Evolutionary conservation across 2,888 invertebrate genomes (phyloP), one percentile per base, ranked within the genome.

Genomic region (Acrobeloides nanus): DNA sequence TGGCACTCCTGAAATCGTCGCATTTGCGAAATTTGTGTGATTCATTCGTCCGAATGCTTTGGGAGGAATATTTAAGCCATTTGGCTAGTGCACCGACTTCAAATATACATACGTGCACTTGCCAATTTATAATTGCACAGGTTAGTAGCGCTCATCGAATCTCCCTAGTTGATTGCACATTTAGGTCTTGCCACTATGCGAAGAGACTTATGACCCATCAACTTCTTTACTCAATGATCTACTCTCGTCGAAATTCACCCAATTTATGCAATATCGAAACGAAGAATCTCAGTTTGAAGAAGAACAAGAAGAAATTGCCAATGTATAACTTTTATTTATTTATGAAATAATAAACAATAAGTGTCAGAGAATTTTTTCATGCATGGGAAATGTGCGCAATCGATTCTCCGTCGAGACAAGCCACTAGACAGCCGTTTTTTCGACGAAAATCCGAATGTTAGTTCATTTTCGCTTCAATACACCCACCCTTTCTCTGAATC

Each of bases 101-200:
- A 20, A 53, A 60, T 29, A 61, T 67, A 17, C 71, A 71, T 50
- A 55, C 61, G 3, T 52, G 64, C 12, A 67, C 70, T 21, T 48
- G 57, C 29, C 49, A 53, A 23, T 62, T 63, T 40, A 43, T 62
- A 32, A 42, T 61, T 17, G 51, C 55, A 3, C 54, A 68, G 54
- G 66, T 62, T 12, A 29, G 46, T 46, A 31, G 32, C 17, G 15
- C 17, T 31, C 15, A 31, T 15, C 15, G 17, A 17, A 31, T 31
- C 17, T 31, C 17, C 32, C 4, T n/a, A 10, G 18, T 18, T 33
- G 58, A 60, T 21, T 39, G 40, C 33, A 45, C 51, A 3, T 38
- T 51, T 6, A 64, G 62, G 62, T 67, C 17, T 48, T 68, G 2
- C 62, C 66, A 5, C 52, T 68, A 10, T 68, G 68, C 50, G 60